Conservation (phyloP, 2,888 invertebrate species). For the Lasioglossum malachurum region DNA sequence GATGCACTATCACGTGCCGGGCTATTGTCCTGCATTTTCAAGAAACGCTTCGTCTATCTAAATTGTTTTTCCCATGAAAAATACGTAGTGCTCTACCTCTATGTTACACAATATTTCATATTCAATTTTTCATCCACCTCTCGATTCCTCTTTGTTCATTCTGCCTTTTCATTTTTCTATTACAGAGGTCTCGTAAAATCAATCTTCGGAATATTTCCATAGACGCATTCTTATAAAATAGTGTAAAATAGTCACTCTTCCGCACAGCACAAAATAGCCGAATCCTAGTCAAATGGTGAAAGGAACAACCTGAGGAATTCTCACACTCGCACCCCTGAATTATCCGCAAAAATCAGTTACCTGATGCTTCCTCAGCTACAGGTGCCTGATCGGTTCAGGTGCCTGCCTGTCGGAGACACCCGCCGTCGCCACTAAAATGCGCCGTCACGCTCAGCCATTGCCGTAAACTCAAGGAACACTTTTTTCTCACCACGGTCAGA, state of each 20-base stretch:
- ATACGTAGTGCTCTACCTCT: neutral
- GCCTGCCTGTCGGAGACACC: neutral
- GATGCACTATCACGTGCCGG: neutral
- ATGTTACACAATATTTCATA: neutral
- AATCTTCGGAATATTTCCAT: neutral
- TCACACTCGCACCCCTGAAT: too few relatives aligned
- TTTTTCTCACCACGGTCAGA: too few relatives aligned
- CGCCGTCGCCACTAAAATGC: neutral
- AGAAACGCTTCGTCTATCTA: neutral
- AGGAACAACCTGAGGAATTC: neutral
- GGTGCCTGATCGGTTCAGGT: neutral
- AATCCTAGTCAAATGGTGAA: neutral
- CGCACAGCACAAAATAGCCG: neutral
- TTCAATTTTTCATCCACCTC: neutral
- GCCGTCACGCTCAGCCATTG: neutral
- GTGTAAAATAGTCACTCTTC: too few relatives aligned
- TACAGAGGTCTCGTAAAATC: neutral
- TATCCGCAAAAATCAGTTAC: neutral
- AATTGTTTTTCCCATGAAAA: neutral
- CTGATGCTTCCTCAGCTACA: neutral
- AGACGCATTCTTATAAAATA: too few relatives aligned
- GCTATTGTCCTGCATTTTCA: neutral
- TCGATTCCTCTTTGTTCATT: neutral
- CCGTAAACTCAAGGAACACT: too few relatives aligned
- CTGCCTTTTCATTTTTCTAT: neutral